Evolutionary conservation across 1,140 invertebrate genomes (phyloP), one percentile per base, ranked within the genome.

Genomic region (Cecropterus lyciades): DNA sequence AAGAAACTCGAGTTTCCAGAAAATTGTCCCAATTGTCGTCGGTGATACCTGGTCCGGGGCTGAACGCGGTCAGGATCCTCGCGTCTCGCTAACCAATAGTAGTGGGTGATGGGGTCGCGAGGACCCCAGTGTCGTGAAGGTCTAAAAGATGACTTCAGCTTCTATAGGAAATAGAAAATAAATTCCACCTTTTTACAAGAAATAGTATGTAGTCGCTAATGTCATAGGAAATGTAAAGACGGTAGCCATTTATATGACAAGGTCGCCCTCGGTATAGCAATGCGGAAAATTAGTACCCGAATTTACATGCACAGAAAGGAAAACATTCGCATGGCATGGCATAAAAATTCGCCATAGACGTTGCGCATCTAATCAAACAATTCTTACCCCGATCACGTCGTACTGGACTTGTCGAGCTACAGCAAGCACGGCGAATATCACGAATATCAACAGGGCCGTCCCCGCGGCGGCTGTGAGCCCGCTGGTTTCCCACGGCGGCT

Each of bases 61-160:
- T 68, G 46, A 45, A 91, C 87, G 14, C 57, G 60, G 13, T 74
- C 68, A 4, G 56, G 42, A 48, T 82, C 78, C 8, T 89, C 84
- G 0, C 85, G 77, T 81, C 93, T 92, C 27, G 93, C 90, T 33
- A 94, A 80, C 94, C 94, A 94, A 56, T 93, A 93, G 76, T 94
- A 93, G n/a, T 94, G 85, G 17, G 93, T 90, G 63, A 95, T 94
- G 9, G 94, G 94, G 68, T 95, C 94, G 9, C 93, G 90, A 10
- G 94, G 94, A 9, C 94, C 94, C 94, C 94, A 95, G 60, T 94
- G 93, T 4, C 93, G 84, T 0, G 94, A 93, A 13, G 94, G 93
- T 74, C 91, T 93, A 48, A 94, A 87, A 13, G 94, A 93, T 46
- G 93, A 92, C 77, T 90, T 87, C 43, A 94, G 78, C 89, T 94